Evolutionary conservation across 2,888 invertebrate genomes (phyloP).

Genomic region (Cetonia aurata): DNA sequence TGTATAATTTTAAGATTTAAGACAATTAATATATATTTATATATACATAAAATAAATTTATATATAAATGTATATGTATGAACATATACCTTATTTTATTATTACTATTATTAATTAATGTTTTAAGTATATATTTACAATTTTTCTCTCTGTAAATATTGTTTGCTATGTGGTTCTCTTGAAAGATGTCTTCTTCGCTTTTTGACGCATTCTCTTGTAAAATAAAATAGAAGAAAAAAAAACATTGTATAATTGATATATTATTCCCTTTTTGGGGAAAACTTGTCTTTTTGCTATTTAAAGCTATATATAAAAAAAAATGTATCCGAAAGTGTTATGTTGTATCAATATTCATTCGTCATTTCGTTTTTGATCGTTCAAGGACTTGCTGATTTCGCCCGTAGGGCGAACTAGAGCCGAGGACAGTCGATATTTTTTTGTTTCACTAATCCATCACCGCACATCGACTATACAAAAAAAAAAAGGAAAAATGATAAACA

Average conservation of each 20-base stretch:
- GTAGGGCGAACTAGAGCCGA: not conserved
- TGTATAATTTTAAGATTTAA: slow-evolving; percentile 55
- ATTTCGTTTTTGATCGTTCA: slow-evolving; percentile 1
- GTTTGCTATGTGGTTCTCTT: slow-evolving; percentile 57
- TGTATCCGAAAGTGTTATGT: slow-evolving; percentile 6
- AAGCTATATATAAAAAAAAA: slow-evolving; percentile 13
- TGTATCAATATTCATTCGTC: slow-evolving; percentile 13
- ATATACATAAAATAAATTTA: slow-evolving; percentile 40
- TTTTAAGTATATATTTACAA: slow-evolving; percentile 54
- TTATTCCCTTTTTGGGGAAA: slow-evolving; percentile 6
- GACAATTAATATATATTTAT: slow-evolving; percentile 55
- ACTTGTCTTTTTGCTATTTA: not conserved
- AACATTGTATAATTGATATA: slow-evolving; percentile 15
- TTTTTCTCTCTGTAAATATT: slow-evolving; percentile 61
- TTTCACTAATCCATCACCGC: slow-evolving; percentile 39
- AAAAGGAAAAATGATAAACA: slow-evolving; percentile 42
- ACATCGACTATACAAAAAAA: slow-evolving; percentile 23
- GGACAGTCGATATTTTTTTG: slow-evolving; percentile 25
- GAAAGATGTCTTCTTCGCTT: slow-evolving; percentile 19
- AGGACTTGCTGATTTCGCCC: not conserved
- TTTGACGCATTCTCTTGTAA: slow-evolving; percentile 21
- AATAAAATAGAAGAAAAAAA: not conserved
- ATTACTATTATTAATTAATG: slow-evolving; percentile 54
- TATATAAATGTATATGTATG: slow-evolving; percentile 42
- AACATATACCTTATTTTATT: slow-evolving; percentile 54